phyloP scores from a whole-genome alignment of 2,797 vertebrate genomes.

The Selene dorsalis region DNA sequence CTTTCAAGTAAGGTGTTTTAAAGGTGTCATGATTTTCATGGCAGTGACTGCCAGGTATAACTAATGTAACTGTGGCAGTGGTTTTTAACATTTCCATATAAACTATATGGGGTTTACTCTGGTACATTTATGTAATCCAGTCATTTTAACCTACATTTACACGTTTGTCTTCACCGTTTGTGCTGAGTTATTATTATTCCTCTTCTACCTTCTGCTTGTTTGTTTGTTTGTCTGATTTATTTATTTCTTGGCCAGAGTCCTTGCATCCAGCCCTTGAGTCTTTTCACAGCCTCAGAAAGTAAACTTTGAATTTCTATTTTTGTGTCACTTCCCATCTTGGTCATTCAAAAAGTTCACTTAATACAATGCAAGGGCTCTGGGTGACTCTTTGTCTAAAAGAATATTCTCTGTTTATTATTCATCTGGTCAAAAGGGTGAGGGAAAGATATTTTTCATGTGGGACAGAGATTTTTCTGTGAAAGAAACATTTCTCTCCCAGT shows the following conservation, averaged over 20 bases:
- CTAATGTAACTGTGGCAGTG: background rate
- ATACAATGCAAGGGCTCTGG: background rate
- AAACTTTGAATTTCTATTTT: background rate
- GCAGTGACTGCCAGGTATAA: background rate
- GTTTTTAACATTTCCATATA: background rate
- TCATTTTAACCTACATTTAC: background rate
- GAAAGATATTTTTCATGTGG: background rate
- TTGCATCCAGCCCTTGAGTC: background rate
- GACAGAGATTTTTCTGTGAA: constrained; percentile 20
- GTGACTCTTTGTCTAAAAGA: background rate
- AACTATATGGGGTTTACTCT: background rate
- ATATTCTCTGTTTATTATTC: background rate
- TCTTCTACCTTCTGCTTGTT: background rate
- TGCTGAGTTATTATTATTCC: background rate
- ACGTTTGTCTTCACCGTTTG: background rate
- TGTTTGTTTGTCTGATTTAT: too few species aligned
- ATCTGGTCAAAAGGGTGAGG: background rate
- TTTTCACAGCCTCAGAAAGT: background rate
- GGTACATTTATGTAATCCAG: background rate
- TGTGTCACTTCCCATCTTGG: background rate
- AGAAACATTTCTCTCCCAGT: constrained; percentile 18
- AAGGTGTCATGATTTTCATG: too few species aligned
- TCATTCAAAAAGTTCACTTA: background rate
- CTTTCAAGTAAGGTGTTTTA: background rate
- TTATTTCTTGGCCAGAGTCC: background rate